Conservation (phyloP, 53 echinoderm and acorn worm species). For the Pentamera pediparva region DNA sequence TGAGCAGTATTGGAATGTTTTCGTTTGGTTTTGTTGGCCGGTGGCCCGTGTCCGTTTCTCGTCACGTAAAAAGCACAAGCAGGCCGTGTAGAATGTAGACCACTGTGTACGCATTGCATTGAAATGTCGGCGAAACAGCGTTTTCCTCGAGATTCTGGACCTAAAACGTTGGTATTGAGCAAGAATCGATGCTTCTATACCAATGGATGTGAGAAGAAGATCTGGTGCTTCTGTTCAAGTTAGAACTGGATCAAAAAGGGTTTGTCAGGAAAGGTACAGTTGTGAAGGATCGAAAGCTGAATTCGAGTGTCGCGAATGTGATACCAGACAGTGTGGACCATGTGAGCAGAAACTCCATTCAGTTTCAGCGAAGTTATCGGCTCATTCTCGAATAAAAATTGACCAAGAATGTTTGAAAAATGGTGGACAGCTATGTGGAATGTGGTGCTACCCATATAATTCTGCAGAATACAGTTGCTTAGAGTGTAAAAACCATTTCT, state of each 20-base stretch:
- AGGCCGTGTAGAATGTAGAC: too few species aligned
- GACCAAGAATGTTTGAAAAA: conserved; percentile 47
- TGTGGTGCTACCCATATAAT: conserved; percentile 82
- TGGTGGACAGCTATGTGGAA: conserved; percentile 55
- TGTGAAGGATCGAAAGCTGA: conserved; percentile 72
- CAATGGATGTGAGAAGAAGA: conserved; percentile 32
- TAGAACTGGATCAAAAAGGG: conserved; percentile 64
- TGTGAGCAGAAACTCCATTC: conserved; percentile 74
- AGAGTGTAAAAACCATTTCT: conserved; percentile 76
- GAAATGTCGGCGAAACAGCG: too few species aligned
- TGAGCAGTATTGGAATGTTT: too few species aligned
- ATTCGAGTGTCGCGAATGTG: conserved; percentile 78
- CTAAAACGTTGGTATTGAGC: too few species aligned
- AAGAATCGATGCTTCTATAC: neutral
- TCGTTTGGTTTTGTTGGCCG: too few species aligned
- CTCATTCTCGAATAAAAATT: conserved; percentile 73
- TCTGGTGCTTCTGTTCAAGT: conserved; percentile 32
- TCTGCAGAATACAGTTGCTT: conserved; percentile 68
- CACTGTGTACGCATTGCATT: too few species aligned
- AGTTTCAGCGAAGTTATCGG: conserved; percentile 45
- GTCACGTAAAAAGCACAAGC: too few species aligned
- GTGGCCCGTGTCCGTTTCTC: too few species aligned
- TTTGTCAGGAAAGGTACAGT: conserved; percentile 80
- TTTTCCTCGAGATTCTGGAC: too few species aligned
- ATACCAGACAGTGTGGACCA: conserved; percentile 67